These are phyloP conservation scores for Muricea muricata DNA, from an alignment of 92 coral and sea anemone species.

Conservation along the genomic window DNA sequence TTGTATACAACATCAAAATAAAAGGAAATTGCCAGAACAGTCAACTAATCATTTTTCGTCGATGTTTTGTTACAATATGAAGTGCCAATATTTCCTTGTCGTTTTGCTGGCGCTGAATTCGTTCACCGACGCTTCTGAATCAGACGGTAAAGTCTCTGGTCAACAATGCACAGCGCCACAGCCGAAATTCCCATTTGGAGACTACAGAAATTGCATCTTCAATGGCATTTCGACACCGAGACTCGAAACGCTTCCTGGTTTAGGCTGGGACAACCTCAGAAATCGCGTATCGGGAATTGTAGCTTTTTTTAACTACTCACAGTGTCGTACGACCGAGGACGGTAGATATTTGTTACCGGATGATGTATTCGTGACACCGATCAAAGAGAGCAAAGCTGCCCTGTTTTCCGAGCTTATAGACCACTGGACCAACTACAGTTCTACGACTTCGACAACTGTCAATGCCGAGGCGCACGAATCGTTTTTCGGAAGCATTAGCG, in stretches of 20 bases:
- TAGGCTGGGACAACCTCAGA: conserved; percentile 88
- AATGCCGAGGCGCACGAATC: conserved; percentile 69
- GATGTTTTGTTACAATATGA: neutral
- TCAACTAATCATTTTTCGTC: neutral
- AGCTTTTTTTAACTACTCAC: conserved; percentile 72
- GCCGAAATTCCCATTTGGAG: conserved; percentile 63
- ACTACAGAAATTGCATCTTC: conserved; percentile 68
- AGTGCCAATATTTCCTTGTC: neutral
- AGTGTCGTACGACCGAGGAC: conserved; percentile 79
- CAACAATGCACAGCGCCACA: neutral
- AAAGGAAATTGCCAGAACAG: neutral
- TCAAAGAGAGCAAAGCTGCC: conserved; percentile 77
- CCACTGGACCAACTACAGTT: conserved; percentile 83
- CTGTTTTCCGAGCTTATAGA: conserved; percentile 72
- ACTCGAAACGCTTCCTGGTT: conserved; percentile 85
- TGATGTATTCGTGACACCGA: conserved; percentile 69
- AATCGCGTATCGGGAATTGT: conserved; percentile 84
- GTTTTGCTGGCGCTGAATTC: neutral
- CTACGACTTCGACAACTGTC: conserved; percentile 75
- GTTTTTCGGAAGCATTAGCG: conserved; percentile 69
- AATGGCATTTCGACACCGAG: conserved; percentile 59
- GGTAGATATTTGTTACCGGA: conserved; percentile 85
- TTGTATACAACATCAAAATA: neutral
- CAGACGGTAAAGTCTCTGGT: neutral
- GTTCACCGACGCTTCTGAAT: neutral